phyloP scores from a whole-genome alignment of 2,888 invertebrate genomes.

The Chaitophorus viminalis region DNA sequence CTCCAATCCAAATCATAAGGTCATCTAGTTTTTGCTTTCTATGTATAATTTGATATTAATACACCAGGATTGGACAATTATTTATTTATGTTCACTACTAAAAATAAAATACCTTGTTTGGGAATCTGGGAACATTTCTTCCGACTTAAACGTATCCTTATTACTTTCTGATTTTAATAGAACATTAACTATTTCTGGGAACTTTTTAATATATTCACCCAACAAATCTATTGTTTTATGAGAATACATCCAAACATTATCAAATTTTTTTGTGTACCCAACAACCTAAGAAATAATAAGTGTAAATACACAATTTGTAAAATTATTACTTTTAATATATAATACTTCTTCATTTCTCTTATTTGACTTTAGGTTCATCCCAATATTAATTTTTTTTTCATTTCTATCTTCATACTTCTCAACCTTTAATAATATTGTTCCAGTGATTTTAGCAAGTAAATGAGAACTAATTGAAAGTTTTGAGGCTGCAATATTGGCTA shows the following conservation, averaged over 20 bases:
- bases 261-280: conserved; percentile 80
- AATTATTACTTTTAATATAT: conserved; percentile 10
- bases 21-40: conserved; percentile 56
- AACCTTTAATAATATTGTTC: conserved; percentile 77
- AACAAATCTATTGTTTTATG: conserved; percentile 78
- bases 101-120: conserved; percentile 39
- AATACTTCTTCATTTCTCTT: conserved; percentile 77
- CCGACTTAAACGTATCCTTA: conserved; percentile 67
- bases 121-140: conserved; percentile 73
- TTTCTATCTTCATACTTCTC: conserved; percentile 68
- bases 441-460: conserved; percentile 86
- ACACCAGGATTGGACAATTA: background rate
- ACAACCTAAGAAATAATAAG: conserved; percentile 70
- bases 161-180: conserved; percentile 22
- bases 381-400: conserved; percentile 77
- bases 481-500: conserved; percentile 71
- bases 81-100: background rate
- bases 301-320: conserved; percentile 35
- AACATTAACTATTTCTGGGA: conserved; percentile 77
- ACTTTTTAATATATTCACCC: conserved; percentile 76
- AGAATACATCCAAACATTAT: conserved; percentile 85
- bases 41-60: background rate
- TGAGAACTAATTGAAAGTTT: conserved; percentile 75
- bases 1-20: conserved; percentile 36
- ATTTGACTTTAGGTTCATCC: conserved; percentile 90